A percentile compares a stretch with the other conserved stretches of the same genome.
Conservation (phyloP, 64 coral and sea anemone genomes). For the Montipora capricornis region DNA sequence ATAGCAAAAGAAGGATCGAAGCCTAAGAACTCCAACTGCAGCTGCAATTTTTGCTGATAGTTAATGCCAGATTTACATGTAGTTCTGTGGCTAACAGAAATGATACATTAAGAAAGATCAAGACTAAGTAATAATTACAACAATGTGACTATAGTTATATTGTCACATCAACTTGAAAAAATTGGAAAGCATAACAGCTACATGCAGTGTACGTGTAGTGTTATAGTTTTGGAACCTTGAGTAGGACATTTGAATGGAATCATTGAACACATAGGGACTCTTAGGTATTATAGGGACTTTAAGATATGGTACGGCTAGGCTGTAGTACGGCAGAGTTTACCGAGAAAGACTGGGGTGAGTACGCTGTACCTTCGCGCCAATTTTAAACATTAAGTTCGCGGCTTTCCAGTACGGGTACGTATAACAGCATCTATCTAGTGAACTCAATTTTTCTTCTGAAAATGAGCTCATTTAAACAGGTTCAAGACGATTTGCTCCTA, state of each 20-base stretch:
- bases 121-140: neutral
- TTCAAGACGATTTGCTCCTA: too few species aligned
- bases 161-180: neutral
- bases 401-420: too few species aligned
- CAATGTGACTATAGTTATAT: neutral
- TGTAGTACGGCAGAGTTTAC: too few species aligned
- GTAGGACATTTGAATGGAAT: neutral
- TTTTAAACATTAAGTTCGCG: too few species aligned
- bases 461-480: too few species aligned
- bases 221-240: neutral
- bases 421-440: too few species aligned
- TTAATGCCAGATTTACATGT: neutral
- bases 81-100: neutral
- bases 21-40: neutral
- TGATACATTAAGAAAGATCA: neutral
- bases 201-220: neutral
- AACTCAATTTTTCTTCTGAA: too few species aligned
- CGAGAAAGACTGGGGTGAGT: too few species aligned
- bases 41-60: neutral
- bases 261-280: neutral
- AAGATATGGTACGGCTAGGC: neutral
- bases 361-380: too few species aligned
- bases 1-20: neutral
- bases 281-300: neutral
- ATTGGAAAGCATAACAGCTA: neutral